Base-by-base conservation (phyloP, 1,140 invertebrate genomes). In the Eubasilissa regina region DNA sequence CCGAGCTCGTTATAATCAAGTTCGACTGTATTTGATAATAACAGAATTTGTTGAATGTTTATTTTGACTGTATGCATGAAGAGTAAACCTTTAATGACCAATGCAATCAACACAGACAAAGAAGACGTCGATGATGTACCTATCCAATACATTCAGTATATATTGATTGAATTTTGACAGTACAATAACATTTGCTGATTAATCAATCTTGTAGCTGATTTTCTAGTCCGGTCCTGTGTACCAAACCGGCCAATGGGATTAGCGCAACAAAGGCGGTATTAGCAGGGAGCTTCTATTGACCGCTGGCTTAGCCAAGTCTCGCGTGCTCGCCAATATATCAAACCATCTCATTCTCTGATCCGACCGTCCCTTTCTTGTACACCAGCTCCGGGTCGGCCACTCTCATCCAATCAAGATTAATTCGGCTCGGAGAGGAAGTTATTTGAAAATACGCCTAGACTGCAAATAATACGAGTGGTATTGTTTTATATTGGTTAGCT, bases 221-320 rank as follows among this genome's bases (percentile, higher is more conserved):
- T 15, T 15, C 0, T 3, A 10, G 17, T 60, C 17, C 56, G 56
- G 19, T 4, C 10, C 19, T 60, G 56, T n/a, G 25, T n/a, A 3
- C 0, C 10, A n/a, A 60, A 60, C 66, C 43, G 3, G 3, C 74
- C 58, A 76, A 76, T 64, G 25, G 74, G 74, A 76, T 76, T 76
- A 76, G 15, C 35, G 13, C 74, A 60, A 62, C 56, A 76, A 76
- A 76, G 74, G 58, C 43, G 48, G 74, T 1, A 76, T 76, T 76
- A 76, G 56, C 11, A 48, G 66, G 66, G 35, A 47, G 43, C 11
- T 70, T 8, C 15, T 55, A 73, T 73, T 51, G 68, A 73, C 47
- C 68, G 68, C 17, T 15, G 68, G 48, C 4, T 73, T 35, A 35
- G 48, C 7, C 47, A 53, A 55, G 48, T 55, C 68, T 73, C 15